phyloP scores from a whole-genome alignment of 2,113 vertebrate species.

The Lycaon pictus region DNA sequence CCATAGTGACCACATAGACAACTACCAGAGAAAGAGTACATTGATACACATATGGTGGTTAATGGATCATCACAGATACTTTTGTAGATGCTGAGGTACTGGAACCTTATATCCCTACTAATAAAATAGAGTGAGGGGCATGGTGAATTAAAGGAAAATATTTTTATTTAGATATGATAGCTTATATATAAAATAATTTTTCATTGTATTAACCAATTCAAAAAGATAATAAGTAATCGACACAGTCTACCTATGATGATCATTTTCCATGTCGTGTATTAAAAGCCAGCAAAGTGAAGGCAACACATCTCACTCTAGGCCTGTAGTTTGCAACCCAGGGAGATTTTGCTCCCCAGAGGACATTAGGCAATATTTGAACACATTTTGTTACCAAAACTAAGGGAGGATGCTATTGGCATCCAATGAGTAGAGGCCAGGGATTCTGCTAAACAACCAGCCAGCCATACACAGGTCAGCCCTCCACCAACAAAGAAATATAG shows the following conservation, averaged over 20 bases:
- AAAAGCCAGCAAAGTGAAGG: neutral
- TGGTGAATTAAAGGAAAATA: neutral
- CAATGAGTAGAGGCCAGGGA: neutral
- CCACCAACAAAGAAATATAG: neutral
- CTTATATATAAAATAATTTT: neutral
- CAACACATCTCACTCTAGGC: neutral
- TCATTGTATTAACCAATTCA: neutral
- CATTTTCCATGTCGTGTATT: neutral
- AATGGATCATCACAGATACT: neutral
- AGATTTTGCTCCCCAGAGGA: neutral
- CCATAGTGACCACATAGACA: neutral
- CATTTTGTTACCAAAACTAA: neutral
- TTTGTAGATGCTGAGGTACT: neutral
- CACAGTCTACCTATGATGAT: neutral
- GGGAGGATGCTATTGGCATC: neutral
- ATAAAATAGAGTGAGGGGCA: neutral
- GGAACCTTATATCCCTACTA: neutral
- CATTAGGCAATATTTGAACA: neutral
- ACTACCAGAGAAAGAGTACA: neutral
- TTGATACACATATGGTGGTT: neutral
- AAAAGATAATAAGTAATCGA: neutral
- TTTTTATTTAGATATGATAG: neutral
- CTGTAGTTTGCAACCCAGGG: neutral
- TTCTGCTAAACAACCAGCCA: neutral
- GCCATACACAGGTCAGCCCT: neutral